Conservation (phyloP, 1,140 invertebrate genomes). For the Eupristina koningsbergeri region DNA sequence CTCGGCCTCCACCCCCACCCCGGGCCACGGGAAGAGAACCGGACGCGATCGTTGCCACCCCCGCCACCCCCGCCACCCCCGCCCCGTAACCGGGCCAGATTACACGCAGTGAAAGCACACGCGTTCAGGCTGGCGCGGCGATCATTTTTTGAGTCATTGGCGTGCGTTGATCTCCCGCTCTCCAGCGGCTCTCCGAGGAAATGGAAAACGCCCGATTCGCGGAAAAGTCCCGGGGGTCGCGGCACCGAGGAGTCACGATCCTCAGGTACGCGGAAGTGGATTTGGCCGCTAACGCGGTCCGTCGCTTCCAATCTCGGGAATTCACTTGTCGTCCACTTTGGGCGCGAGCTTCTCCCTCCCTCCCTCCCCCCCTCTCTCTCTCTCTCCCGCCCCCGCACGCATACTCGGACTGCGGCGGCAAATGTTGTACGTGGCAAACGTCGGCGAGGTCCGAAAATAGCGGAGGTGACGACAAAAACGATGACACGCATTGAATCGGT, state of each 20-base stretch:
- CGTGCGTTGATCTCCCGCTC: background rate
- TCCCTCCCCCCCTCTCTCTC: too few relatives aligned
- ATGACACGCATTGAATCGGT: slow-evolving; percentile 35
- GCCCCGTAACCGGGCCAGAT: background rate
- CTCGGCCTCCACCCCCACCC: too few relatives aligned
- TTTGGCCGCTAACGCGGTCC: background rate
- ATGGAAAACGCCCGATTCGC: too few relatives aligned
- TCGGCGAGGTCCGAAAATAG: slow-evolving; percentile 26
- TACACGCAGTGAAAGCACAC: slow-evolving; percentile 11
- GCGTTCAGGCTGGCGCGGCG: background rate
- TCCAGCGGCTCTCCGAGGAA: too few relatives aligned
- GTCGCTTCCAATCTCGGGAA: background rate
- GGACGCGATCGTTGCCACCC: too few relatives aligned
- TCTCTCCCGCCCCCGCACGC: too few relatives aligned
- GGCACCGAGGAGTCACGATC: too few relatives aligned
- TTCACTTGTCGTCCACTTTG: background rate
- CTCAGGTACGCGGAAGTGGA: background rate
- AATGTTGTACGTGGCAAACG: background rate
- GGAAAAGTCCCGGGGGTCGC: too few relatives aligned
- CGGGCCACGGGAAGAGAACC: too few relatives aligned
- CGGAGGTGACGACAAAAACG: slow-evolving; percentile 8
- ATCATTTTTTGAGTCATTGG: slow-evolving; percentile 1
- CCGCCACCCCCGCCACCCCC: too few relatives aligned
- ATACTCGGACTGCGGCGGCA: background rate
- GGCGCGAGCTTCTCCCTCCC: too few relatives aligned